Evolutionary conservation across 2,888 invertebrate genomes (phyloP).

Genomic region (Tricholauxania praeusta): DNA sequence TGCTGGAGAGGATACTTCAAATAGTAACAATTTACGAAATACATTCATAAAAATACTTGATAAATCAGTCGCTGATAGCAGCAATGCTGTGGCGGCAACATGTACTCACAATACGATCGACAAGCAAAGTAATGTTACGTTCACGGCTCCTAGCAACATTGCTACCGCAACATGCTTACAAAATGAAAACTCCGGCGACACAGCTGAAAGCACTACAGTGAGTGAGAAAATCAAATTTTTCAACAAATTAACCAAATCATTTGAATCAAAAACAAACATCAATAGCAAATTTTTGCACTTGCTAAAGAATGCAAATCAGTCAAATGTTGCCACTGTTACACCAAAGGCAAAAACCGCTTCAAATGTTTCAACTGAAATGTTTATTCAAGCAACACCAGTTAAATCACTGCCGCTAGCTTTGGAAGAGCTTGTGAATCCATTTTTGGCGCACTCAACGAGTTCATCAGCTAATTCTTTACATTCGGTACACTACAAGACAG

Average conservation of each 20-base stretch:
- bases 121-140: neutral
- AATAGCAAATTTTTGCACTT: conserved; percentile 52
- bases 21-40: conserved; percentile 1
- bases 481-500: neutral
- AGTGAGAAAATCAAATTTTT: conserved; percentile 56
- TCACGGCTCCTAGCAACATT: too few relatives aligned
- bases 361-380: conserved; percentile 42
- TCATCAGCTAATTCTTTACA: neutral
- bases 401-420: conserved; percentile 9
- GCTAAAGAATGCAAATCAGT: conserved; percentile 43
- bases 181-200: neutral
- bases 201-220: conserved; percentile 36
- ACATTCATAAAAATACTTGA: neutral
- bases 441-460: conserved; percentile 4
- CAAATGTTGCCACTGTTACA: neutral
- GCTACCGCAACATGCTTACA: neutral
- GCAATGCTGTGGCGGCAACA: neutral
- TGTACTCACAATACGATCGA: neutral
- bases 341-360: conserved; percentile 37
- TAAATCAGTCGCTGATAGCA: neutral
- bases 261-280: conserved; percentile 44
- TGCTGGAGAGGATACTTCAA: conserved; percentile 39
- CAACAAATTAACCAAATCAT: conserved; percentile 54
- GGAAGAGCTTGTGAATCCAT: conserved; percentile 23
- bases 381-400: conserved; percentile 3